Conservation (phyloP, 1,140 invertebrate species). For the Adelges cooleyi region DNA sequence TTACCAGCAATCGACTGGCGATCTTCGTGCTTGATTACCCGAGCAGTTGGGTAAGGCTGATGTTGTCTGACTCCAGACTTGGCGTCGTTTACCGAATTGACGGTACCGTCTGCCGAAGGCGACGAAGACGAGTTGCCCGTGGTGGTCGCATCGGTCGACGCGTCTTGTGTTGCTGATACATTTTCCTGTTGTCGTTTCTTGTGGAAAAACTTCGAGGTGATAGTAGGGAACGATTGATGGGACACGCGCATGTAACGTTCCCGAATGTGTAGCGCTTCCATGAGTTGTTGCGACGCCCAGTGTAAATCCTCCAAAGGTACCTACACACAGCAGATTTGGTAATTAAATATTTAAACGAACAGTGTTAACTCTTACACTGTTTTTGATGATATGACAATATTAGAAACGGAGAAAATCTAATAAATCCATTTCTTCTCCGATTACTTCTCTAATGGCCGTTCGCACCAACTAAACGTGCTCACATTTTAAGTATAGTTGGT, state of each 20-base stretch:
- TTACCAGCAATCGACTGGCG: constrained; percentile 19
- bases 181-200: background rate
- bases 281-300: constrained; percentile 70
- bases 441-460: too few species aligned
- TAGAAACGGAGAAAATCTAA: too few species aligned
- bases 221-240: constrained; percentile 72
- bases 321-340: too few species aligned
- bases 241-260: constrained; percentile 84
- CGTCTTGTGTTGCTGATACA: background rate
- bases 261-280: constrained; percentile 75
- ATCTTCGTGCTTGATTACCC: constrained; percentile 18
- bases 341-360: too few species aligned
- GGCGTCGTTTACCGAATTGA: constrained; percentile 43
- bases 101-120: background rate
- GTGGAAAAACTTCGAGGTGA: constrained; percentile 72
- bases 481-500: too few species aligned
- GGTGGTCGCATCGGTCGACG: background rate
- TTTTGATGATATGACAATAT: too few species aligned
- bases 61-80: background rate
- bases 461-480: too few species aligned
- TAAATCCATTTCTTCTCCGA: too few species aligned
- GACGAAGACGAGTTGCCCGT: background rate
- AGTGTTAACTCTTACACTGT: too few species aligned
- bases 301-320: constrained; percentile 84
- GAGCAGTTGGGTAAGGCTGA: constrained; percentile 11